Percentiles rank a stretch among this genome's conserved stretches.
Evolutionary conservation across 2,113 vertebrate genomes (phyloP).

Genomic region (Dissostichus mawsoni): DNA sequence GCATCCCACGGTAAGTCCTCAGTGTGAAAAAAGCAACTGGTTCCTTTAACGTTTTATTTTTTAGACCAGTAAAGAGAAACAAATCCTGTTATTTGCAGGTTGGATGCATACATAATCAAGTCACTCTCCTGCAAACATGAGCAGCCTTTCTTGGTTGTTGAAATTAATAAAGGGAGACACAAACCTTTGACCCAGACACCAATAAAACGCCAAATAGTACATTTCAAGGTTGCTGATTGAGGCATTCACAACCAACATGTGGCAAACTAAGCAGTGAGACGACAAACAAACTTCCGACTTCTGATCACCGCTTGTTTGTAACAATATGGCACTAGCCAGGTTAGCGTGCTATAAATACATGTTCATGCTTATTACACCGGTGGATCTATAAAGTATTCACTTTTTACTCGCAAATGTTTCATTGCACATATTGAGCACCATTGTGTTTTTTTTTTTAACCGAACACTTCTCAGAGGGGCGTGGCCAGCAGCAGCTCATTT

Average conservation of each 20-base stretch:
- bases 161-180: constrained; percentile 51
- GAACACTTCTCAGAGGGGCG: too few species aligned
- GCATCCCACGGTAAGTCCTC: constrained; percentile 1
- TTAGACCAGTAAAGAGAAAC: not conserved
- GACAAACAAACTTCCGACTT: too few species aligned
- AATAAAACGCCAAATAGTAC: not conserved
- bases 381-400: too few species aligned
- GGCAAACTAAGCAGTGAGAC: too few species aligned
- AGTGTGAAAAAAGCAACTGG: constrained; percentile 19
- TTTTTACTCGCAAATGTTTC: too few species aligned
- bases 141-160: constrained; percentile 40
- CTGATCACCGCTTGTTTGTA: too few species aligned
- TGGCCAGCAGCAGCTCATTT: too few species aligned
- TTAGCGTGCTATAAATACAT: too few species aligned
- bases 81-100: constrained; percentile 22
- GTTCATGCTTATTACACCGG: too few species aligned
- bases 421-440: too few species aligned
- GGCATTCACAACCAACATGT: not conserved
- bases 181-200: constrained; percentile 10
- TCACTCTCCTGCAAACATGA: constrained; percentile 35
- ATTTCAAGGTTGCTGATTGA: not conserved
- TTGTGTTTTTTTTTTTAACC: too few species aligned
- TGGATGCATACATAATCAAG: constrained; percentile 32
- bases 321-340: too few species aligned
- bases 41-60: not conserved